Evolutionary conservation across 2,797 vertebrate species (phyloP), one percentile per base, ranked within the genome.

Genomic region (Otolemur crassicaudatus): DNA sequence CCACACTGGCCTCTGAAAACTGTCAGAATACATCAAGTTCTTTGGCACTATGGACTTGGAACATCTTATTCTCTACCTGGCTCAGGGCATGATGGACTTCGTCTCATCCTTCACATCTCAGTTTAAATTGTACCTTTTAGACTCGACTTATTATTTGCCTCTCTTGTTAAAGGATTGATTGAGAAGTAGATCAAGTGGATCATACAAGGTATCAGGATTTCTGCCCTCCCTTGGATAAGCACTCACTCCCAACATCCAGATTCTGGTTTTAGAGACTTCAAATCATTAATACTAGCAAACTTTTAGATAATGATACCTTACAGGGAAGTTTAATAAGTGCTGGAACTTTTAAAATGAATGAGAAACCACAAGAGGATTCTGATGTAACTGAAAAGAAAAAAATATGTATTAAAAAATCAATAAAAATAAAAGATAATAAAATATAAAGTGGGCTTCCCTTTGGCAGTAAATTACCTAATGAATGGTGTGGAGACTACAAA

Each of bases 231-330:
- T 53, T 88, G 27, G 7, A 76, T 13, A 81, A 92, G 87, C 75
- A 0, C 31, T 58, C 29, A n/a, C 7, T 29, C n/a, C 31, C 25
- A 56, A 20, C 40, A 53, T 34, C 2, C 23, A 91, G 27, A 16
- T 31, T 88, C 49, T 94, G 49, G 67, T 67, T 79, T 69, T 27
- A 75, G 27, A 70, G 5, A 11, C 75, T 85, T 84, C 37, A 75
- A 85, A 53, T 87, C 7, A 86, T 29, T 46, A 12, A 23, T 61
- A 63, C 69, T 27, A 82, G 70, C 40, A 82, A 49, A 70, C 2
- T 31, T 70, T 91, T 90, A 91, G 40, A n/a, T 53, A 49, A 77
- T 88, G 77, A 40, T 65, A 79, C 61, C 23, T 90, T 34, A 87
- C 2, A 31, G 22, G 6, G 27, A 6, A 89, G 69, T 88, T 82